Percentiles rank a stretch among this genome's conserved stretches.
Evolutionary conservation across 2,797 vertebrate genomes (phyloP).

Genomic region (Chelon auratus): DNA sequence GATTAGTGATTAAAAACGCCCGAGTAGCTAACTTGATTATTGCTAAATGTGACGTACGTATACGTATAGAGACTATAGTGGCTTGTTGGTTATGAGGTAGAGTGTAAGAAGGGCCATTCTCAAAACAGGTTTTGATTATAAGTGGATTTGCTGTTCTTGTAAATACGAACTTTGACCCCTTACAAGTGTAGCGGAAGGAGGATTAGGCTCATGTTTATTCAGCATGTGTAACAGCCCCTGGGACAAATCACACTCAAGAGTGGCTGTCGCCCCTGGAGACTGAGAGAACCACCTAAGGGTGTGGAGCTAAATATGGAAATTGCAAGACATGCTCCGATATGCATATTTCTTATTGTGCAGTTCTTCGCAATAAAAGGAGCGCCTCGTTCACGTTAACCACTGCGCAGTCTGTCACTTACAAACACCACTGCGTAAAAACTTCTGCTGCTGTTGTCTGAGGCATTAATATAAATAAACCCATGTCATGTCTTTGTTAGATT

Average conservation of each 20-base stretch:
- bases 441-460: slow-evolving; percentile 29
- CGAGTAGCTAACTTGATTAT: not conserved
- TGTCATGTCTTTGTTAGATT: slow-evolving; percentile 47
- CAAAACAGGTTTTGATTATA: slow-evolving; percentile 71
- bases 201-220: slow-evolving; percentile 83
- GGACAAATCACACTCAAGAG: slow-evolving; percentile 81
- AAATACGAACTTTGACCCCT: slow-evolving; percentile 78
- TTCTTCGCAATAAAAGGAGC: slow-evolving; percentile 63
- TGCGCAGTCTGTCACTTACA: slow-evolving; percentile 30
- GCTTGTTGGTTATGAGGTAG: not conserved
- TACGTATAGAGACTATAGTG: not conserved
- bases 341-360: slow-evolving; percentile 69
- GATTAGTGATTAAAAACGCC: not conserved
- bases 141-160: slow-evolving; percentile 78
- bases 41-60: slow-evolving; percentile 1
- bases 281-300: slow-evolving; percentile 72
- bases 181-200: slow-evolving; percentile 79
- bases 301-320: slow-evolving; percentile 82
- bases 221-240: slow-evolving; percentile 74
- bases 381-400: slow-evolving; percentile 22
- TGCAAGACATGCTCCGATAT: slow-evolving; percentile 71
- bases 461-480: slow-evolving; percentile 53
- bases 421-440: slow-evolving; percentile 44
- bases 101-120: slow-evolving; percentile 20
- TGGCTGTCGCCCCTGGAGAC: slow-evolving; percentile 79